A percentile compares a stretch with the other conserved stretches of the same genome.
phyloP scores from a whole-genome alignment of 1,140 invertebrate species.

The Hylaeus anthracinus region DNA sequence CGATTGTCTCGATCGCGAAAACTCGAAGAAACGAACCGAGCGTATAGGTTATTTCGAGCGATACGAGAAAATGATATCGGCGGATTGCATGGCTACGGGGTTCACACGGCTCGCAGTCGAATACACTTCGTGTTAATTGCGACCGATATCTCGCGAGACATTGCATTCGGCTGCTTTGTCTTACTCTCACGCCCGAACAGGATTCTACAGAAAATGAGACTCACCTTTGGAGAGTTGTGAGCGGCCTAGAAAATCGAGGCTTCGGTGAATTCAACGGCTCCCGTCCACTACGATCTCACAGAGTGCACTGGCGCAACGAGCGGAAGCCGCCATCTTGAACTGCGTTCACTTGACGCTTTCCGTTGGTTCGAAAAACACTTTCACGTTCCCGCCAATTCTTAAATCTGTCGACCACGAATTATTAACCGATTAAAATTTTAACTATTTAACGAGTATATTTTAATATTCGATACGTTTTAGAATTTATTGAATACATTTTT shows the following conservation, averaged over 20 bases:
- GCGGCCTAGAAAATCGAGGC: slow-evolving; percentile 77
- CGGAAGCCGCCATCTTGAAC: slow-evolving; percentile 76
- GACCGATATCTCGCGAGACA: neutral
- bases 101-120: slow-evolving; percentile 61
- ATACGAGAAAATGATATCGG: slow-evolving; percentile 5
- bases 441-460: too few species aligned
- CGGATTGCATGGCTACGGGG: slow-evolving; percentile 67
- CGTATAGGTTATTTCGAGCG: slow-evolving; percentile 23
- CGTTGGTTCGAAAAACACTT: slow-evolving; percentile 28
- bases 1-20: neutral
- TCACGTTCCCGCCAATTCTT: slow-evolving; percentile 25
- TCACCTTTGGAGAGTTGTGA: slow-evolving; percentile 78
- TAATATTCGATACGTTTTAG: too few species aligned
- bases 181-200: neutral
- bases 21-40: neutral
- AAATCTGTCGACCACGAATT: neutral
- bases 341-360: slow-evolving; percentile 48
- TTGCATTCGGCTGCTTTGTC: neutral
- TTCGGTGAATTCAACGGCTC: slow-evolving; percentile 77
- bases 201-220: slow-evolving; percentile 48
- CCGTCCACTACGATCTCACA: slow-evolving; percentile 79
- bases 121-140: slow-evolving; percentile 47
- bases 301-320: slow-evolving; percentile 77
- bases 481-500: too few species aligned
- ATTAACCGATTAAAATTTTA: neutral